Percentiles rank a stretch among this genome's conserved stretches.
phyloP scores from a whole-genome alignment of 1,140 invertebrate genomes.

The Monomorium pharaonis region DNA sequence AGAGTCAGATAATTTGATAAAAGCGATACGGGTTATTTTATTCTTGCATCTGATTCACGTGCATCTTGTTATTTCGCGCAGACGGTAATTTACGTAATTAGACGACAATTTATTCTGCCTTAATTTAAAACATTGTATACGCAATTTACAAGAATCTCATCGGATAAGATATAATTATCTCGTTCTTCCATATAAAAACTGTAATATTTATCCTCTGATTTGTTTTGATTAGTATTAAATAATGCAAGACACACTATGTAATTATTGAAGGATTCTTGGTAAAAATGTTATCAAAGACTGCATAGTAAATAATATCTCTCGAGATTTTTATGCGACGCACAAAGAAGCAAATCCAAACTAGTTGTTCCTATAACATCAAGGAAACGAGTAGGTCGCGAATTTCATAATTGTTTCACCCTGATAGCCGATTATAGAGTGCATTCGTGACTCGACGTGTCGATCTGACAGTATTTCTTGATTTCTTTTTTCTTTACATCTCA shows the following conservation, averaged over 20 bases:
- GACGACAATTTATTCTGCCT: background rate
- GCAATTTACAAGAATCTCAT: background rate
- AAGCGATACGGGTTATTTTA: constrained; percentile 10
- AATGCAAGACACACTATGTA: background rate
- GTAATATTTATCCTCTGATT: background rate
- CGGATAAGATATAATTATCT: constrained; percentile 4
- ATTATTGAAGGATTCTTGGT: background rate
- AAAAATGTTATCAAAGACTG: background rate
- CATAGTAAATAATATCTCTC: no score
- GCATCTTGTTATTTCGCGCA: background rate
- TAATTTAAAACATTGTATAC: background rate
- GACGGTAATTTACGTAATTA: constrained; percentile 2
- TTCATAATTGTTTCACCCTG: constrained; percentile 66
- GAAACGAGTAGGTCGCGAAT: constrained; percentile 59
- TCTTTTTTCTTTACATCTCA: constrained; percentile 62
- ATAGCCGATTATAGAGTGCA: constrained; percentile 23
- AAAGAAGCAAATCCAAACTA: background rate
- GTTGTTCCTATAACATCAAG: background rate
- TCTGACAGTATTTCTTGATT: constrained; percentile 45
- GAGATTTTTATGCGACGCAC: background rate
- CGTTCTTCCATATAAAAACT: background rate
- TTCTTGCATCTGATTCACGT: background rate
- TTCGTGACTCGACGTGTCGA: constrained; percentile 21
- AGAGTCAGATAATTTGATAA: constrained; percentile 16
- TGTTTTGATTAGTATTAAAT: background rate